A percentile compares a stretch with the other conserved stretches of the same genome.
Evolutionary conservation across 2,113 vertebrate genomes (phyloP).

Genomic region (Progne subis): DNA sequence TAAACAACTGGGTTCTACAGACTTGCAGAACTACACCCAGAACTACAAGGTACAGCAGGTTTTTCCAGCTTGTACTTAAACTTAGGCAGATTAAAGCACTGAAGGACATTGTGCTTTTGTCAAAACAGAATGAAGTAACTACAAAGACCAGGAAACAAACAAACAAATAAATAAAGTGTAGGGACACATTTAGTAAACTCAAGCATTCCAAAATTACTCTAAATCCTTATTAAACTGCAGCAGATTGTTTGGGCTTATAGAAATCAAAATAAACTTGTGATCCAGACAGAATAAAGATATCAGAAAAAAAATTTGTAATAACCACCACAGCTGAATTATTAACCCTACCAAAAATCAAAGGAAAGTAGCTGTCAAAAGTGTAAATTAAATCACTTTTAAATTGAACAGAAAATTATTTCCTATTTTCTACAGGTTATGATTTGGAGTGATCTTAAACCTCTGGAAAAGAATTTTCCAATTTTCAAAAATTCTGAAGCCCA

Average conservation of each 20-base stretch:
- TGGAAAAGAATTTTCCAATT: conserved; percentile 91
- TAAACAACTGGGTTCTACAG: background rate
- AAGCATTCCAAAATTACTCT: background rate
- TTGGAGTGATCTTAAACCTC: conserved; percentile 88
- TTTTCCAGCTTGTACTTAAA: background rate
- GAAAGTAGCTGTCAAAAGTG: conserved; percentile 86
- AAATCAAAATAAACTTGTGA: conserved; percentile 35
- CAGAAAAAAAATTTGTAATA: conserved; percentile 77
- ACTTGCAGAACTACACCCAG: background rate
- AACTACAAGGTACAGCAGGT: background rate
- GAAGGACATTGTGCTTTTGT: background rate
- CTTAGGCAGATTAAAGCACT: background rate
- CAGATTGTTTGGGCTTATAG: conserved; percentile 11
- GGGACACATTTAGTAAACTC: background rate
- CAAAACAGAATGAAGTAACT: background rate
- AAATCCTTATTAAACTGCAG: background rate
- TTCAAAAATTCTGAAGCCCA: conserved; percentile 91
- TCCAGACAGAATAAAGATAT: conserved; percentile 69
- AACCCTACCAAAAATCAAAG: conserved; percentile 82
- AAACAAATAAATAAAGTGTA: conserved; percentile 7
- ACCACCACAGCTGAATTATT: conserved; percentile 76
- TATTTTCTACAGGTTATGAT: conserved; percentile 88
- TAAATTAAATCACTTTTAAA: conserved; percentile 92
- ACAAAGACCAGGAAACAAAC: background rate
- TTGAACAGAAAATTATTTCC: conserved; percentile 97